Base-by-base conservation (phyloP, 1,140 invertebrate genomes). In the Reticulitermes speratus region DNA sequence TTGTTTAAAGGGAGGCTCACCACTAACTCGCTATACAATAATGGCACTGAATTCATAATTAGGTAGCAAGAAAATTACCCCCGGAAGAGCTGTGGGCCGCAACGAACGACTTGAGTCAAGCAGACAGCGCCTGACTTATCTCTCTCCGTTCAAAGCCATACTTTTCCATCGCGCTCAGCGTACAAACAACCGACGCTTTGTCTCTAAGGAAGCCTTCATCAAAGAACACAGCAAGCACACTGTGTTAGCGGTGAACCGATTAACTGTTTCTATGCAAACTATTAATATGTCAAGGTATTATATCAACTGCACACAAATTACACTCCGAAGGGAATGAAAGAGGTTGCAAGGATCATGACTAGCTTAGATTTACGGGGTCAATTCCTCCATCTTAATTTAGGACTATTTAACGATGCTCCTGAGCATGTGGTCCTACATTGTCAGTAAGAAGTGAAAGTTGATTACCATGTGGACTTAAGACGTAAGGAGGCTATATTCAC, bases 21-120 rank as follows among this genome's bases (percentile, higher is more conserved):
- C 21, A 12, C 8, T 25, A 11, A 25, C 25, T 2, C 14, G 14
- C 19, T 16, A 55, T 2, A 30, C 2, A 30, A 75, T 75, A 75
- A 75, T 75, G 65, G 65, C 7, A 75, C 65, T 75, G 65, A 75
- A 75, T 75, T 75, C n/a, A 75, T 75, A 75, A 75, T 75, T 75
- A 75, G 65, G n/a, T 75, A 1, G n/a, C 65, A 7, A 30, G 65
- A 8, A 75, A 75, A 75, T 30, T 75, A 75, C n/a, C 65, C 65
- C n/a, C 65, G 65, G 65, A 75, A 75, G 65, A 75, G 65, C 65
- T 75, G 65, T 75, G 65, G 65, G 25, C 65, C 12, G 8, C 65
- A n/a, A 21, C 6, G 3, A 65, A 65, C 59, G 59, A n/a, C 59
- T 65, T 65, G 59, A 38, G 38, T 38, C 2, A 23, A 9, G 65